A percentile compares a stretch with the other conserved stretches of the same genome.
Evolutionary conservation across 2,113 vertebrate genomes (phyloP).

Genomic region (Electrona antarctica): DNA sequence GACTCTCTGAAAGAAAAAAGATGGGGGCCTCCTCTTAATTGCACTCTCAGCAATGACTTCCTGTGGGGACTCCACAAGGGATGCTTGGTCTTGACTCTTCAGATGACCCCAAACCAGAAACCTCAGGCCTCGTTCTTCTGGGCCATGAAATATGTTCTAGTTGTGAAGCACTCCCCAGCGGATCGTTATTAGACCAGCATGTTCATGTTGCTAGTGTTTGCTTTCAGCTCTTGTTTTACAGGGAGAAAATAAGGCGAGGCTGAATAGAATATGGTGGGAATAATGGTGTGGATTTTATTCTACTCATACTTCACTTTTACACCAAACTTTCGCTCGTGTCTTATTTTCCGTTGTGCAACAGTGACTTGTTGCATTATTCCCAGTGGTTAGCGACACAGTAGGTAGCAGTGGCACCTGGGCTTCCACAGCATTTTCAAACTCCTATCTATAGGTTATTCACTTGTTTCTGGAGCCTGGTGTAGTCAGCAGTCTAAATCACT

Average conservation of each 20-base stretch:
- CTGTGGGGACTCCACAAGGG: constrained; percentile 68
- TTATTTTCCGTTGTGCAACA: background rate
- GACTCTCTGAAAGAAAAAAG: constrained; percentile 5
- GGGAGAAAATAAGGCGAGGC: background rate
- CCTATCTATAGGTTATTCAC: constrained; percentile 2
- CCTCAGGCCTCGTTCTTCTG: constrained; percentile 73
- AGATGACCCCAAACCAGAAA: constrained; percentile 78
- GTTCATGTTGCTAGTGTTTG: constrained; percentile 56
- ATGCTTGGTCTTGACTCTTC: constrained; percentile 77
- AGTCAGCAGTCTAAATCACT: constrained; percentile 23
- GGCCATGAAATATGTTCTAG: constrained; percentile 75
- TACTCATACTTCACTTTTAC: constrained; percentile 9
- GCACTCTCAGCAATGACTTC: constrained; percentile 68
- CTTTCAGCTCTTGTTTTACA: constrained; percentile 41
- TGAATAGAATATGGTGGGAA: constrained; percentile 10
- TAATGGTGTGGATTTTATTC: constrained; percentile 34
- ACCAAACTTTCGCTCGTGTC: constrained; percentile 1
- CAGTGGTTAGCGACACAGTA: background rate
- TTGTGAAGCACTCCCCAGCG: constrained; percentile 71
- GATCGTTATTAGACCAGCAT: constrained; percentile 56
- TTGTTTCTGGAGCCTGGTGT: constrained; percentile 25
- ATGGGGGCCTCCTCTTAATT: constrained; percentile 41
- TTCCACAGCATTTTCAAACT: constrained; percentile 20
- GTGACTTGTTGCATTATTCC: constrained; percentile 12
- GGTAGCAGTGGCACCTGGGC: background rate